Base-by-base conservation (phyloP, 2,888 invertebrate species). In the Pseudococcus jackbeardsleyi region DNA sequence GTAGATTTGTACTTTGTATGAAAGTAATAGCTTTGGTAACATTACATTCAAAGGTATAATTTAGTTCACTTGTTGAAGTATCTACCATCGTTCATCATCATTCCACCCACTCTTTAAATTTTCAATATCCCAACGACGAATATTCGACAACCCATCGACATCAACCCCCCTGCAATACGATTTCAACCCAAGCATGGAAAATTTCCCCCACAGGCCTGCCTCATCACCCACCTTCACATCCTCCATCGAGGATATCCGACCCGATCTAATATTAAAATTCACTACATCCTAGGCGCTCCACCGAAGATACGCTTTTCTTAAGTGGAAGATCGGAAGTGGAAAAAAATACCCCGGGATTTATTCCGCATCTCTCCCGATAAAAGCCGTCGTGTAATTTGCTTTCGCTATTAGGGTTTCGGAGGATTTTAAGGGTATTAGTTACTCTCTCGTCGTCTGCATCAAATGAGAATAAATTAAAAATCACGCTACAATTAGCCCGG, bases 391-490 rank as follows among this genome's bases (percentile, higher is more conserved):
- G 79, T 79, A 79, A 79, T 79, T 79, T 79, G 79, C 79, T 79
- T 79, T 79, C 79, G 46, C 79, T 79, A 79, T 79, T 79, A 79
- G 79, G 42, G 79, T 79, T 79, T 79, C 19, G 79, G 46, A 46
- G 79, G 79, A 79, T 79, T 79, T 79, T 39, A 79, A 79, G 79
- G 79, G 79, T 79, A 79, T 79, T 79, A 79, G 79, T 79, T n/a
- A 42, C 42, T 79, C 79, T 79, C 42, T 46, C 79, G 79, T 79
- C 42, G 79, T 79, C 79, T 79, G 42, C 79, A 42, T 46, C 42
- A 33, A 79, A 79, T 79, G 79, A 42, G 79, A 79, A 79, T 79
- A 79, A 79, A 79, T 79, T 79, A 79, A 79, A 79, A 79, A 79
- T 79, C 79, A 79, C 79, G 79, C 79, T 46, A 42, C 79, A 79